Percentiles rank a stretch among this genome's conserved stretches.
Evolutionary conservation across 2,888 invertebrate species (phyloP).

Genomic region (Acanthosepion pharaonis): DNA sequence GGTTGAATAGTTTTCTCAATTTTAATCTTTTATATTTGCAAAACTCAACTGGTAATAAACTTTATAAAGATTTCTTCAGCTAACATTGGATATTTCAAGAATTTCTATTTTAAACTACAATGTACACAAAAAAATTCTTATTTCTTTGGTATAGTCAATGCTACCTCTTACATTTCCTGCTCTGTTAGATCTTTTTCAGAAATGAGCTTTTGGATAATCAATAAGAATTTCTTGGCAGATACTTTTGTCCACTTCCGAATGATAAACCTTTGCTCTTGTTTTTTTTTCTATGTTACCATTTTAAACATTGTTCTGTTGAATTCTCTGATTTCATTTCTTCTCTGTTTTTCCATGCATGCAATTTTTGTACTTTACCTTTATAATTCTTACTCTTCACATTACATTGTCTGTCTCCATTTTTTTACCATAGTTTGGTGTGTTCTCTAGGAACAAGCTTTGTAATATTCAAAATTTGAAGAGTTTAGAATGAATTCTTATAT

Average conservation of each 20-base stretch:
- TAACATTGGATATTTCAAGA: background rate
- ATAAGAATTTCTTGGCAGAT: background rate
- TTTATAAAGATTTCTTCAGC: background rate
- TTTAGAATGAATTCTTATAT: background rate
- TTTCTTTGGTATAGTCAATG: background rate
- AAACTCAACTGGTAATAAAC: constrained; percentile 12
- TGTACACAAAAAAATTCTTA: background rate
- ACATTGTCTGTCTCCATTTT: background rate
- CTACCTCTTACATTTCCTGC: background rate
- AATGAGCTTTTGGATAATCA: background rate
- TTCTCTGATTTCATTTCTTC: background rate
- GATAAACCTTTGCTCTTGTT: background rate
- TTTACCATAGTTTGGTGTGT: background rate
- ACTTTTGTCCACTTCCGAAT: background rate
- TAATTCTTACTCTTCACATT: background rate
- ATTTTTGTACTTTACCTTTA: background rate
- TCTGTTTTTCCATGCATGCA: background rate
- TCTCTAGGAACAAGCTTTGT: no score
- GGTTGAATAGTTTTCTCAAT: background rate
- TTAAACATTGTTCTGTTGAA: background rate
- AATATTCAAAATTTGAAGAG: no score
- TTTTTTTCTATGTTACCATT: background rate
- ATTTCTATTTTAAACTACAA: background rate
- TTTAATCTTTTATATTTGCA: background rate
- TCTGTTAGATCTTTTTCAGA: background rate